Evolutionary conservation across 2,797 vertebrate species (phyloP), one percentile per base, ranked within the genome.

Genomic region (Sarcophilus harrisii): DNA sequence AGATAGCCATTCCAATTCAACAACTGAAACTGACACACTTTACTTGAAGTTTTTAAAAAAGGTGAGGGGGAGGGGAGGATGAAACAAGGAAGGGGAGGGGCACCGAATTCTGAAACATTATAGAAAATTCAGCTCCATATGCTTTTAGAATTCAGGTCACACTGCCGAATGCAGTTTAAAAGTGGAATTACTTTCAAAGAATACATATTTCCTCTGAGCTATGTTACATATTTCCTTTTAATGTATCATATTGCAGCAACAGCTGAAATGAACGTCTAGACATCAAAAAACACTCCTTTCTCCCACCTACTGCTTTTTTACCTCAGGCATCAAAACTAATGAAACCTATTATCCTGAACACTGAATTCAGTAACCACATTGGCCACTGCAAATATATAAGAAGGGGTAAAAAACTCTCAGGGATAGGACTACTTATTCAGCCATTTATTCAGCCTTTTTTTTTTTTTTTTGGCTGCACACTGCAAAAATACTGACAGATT

Each of bases 191-290:
- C 98, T 98, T 98, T 98, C 98, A 98, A 98, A 98, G 98, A 98
- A 98, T 97, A 98, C 98, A 97, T 97, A 98, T 98, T 98, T 98
- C 98, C 98, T 98, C 98, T 98, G 98, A 99, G 98, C 98, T 98
- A 97, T 98, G 98, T 98, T 98, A 98, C 98, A 98, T 98, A 98
- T 98, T 98, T 98, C 98, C 98, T 98, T 98, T 98, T 98, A 98
- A 98, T 98, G 97, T 98, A 98, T 98, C 98, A 94, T 98, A 98
- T 97, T 98, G 98, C 98, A 98, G 98, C 98, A 98, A 98, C 98
- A 98, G 97, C 98, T 97, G 97, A 98, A 98, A 98, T 97, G 98
- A 98, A 98, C 92, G 94, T 98, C 98, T 98, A 98, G 98, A 98
- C 98, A 98, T 98, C 98, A 98, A 98, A 87, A 98, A 97, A 96